A percentile compares a stretch with the other conserved stretches of the same genome.
These are phyloP conservation scores for Aphaenogaster rudis DNA, from an alignment of 1,140 invertebrate species.

Conservation along the genomic window DNA sequence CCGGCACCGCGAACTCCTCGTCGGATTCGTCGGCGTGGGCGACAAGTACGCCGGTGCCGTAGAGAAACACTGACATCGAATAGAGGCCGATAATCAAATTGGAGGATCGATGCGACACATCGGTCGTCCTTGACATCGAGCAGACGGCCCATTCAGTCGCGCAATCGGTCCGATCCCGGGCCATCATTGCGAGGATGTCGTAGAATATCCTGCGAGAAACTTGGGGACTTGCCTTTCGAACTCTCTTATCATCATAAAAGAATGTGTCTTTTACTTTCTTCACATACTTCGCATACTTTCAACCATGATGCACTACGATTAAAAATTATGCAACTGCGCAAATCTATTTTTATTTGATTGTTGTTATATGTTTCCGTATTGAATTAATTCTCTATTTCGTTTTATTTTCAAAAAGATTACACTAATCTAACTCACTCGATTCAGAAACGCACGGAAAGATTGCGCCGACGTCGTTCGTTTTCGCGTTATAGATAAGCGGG, in stretches of 20 bases:
- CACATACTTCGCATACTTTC: neutral
- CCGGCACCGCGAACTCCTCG: neutral
- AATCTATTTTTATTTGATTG: neutral
- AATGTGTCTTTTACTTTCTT: neutral
- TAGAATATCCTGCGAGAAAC: conserved; percentile 43
- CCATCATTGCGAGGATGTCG: conserved; percentile 59
- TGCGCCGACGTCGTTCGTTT: neutral
- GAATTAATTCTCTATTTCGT: neutral
- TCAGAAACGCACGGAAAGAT: neutral
- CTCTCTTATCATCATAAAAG: neutral
- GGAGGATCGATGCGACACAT: conserved; percentile 48
- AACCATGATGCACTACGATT: neutral
- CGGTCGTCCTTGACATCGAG: conserved; percentile 41
- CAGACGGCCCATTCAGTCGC: neutral
- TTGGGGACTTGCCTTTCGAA: neutral
- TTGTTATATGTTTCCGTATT: neutral
- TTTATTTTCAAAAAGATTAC: neutral
- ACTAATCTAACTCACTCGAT: neutral
- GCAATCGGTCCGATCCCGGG: conserved; percentile 55
- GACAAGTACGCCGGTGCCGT: conserved; percentile 47
- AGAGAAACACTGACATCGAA: conserved; percentile 39
- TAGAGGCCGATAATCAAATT: conserved; percentile 48
- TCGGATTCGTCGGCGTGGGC: neutral
- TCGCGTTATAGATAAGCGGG: neutral
- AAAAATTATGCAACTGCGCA: neutral